phyloP scores from a whole-genome alignment of 2,113 vertebrate species.

The Pseudonaja textilis region DNA sequence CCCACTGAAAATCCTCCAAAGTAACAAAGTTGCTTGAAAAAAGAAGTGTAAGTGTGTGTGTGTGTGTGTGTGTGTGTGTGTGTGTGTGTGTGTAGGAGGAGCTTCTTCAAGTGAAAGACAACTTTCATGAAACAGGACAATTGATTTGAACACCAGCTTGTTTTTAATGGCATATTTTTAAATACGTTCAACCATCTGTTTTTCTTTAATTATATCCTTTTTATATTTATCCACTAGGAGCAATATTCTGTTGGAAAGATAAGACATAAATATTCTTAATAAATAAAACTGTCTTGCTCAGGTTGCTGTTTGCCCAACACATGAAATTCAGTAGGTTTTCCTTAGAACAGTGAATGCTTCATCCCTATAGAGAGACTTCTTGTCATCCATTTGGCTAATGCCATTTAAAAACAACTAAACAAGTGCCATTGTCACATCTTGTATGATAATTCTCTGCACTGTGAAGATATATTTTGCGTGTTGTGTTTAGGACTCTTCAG shows the following conservation, averaged over 20 bases:
- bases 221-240: not conserved
- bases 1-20: not conserved
- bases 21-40: not conserved
- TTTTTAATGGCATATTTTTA: not conserved
- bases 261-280: not conserved
- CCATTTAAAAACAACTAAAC: not conserved
- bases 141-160: not conserved
- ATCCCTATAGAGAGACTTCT: not conserved
- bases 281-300: not conserved
- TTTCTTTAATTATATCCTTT: not conserved
- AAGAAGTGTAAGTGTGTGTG: not conserved
- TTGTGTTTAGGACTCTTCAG: not conserved
- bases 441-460: not conserved
- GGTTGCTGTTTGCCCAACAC: not conserved
- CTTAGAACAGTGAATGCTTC: not conserved
- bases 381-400: not conserved
- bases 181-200: not conserved
- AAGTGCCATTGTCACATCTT: not conserved
- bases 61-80: too few species aligned
- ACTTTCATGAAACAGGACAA: not conserved
- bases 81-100: too few species aligned
- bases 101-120: not conserved
- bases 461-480: not conserved
- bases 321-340: not conserved
- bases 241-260: not conserved